phyloP scores from a whole-genome alignment of 1,140 invertebrate species.

The Diprion similis region DNA sequence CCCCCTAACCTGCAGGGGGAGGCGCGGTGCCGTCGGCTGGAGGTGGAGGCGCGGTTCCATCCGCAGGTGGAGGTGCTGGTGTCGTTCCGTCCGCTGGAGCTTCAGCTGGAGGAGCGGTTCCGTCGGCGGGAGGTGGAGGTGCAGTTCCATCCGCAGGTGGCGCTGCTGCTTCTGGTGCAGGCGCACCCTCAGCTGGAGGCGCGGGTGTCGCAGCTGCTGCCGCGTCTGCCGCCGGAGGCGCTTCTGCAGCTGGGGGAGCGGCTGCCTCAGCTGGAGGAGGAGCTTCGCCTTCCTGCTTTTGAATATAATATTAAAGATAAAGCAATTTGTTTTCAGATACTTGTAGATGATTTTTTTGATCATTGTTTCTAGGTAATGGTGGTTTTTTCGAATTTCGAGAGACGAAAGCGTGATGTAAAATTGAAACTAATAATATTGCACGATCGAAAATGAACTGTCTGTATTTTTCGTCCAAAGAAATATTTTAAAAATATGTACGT shows the following conservation, averaged over 20 bases:
- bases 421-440: too few species aligned
- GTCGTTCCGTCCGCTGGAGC: constrained; percentile 50
- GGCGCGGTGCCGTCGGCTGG: constrained; percentile 35
- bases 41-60: constrained; percentile 36
- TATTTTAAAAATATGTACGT: too few species aligned
- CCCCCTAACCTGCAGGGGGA: too few species aligned
- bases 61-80: constrained; percentile 48
- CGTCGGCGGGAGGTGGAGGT: constrained; percentile 44
- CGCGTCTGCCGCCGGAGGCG: constrained; percentile 50
- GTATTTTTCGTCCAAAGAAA: too few species aligned
- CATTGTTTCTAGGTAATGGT: too few species aligned
- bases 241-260: constrained; percentile 42
- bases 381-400: constrained; percentile 30
- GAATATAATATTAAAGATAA: background rate
- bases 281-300: constrained; percentile 25
- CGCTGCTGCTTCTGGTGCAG: constrained; percentile 59
- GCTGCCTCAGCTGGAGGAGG: constrained; percentile 34
- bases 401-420: too few species aligned
- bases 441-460: too few species aligned
- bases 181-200: constrained; percentile 53
- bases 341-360: background rate
- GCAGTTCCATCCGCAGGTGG: constrained; percentile 54
- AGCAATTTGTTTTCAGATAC: constrained; percentile 14
- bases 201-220: constrained; percentile 55
- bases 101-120: constrained; percentile 36